Conservation (phyloP, 2,113 vertebrate species). For the Leptocoma aspasia region DNA sequence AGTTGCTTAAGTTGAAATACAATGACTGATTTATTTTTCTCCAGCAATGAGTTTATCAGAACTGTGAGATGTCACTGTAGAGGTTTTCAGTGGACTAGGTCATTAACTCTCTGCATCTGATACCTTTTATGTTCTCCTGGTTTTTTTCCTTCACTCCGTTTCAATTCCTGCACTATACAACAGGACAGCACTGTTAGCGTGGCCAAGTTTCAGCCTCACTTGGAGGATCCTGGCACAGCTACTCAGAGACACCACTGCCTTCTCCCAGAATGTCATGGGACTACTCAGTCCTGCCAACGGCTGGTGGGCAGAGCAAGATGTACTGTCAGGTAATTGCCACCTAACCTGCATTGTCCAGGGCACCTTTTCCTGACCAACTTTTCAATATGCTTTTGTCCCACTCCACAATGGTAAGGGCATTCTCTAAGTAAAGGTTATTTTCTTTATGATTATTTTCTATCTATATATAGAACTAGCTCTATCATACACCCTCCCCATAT, state of each 20-base stretch:
- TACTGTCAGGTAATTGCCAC: not conserved
- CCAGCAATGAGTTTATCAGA: slow-evolving; percentile 14
- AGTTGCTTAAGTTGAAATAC: not conserved
- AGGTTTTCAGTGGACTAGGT: slow-evolving; percentile 25
- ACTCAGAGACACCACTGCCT: not conserved
- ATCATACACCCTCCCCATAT: not conserved
- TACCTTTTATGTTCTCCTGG: not conserved
- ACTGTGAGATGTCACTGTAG: slow-evolving; percentile 27
- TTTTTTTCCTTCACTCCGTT: not conserved
- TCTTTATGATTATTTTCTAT: not conserved
- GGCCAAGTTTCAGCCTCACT: not conserved
- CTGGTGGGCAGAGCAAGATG: not conserved
- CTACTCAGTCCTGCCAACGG: not conserved
- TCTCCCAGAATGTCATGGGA: not conserved
- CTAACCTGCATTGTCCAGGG: not conserved
- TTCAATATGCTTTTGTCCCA: not conserved
- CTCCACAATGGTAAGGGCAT: not conserved
- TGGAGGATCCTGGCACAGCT: not conserved
- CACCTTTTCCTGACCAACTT: not conserved
- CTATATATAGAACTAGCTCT: not conserved
- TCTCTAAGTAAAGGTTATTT: not conserved
- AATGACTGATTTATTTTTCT: slow-evolving; percentile 12
- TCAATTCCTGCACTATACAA: not conserved
- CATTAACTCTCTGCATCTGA: slow-evolving; percentile 76
- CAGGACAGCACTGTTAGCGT: not conserved